Conservation (phyloP, 2,888 invertebrate genomes). For the Meganola albula region DNA sequence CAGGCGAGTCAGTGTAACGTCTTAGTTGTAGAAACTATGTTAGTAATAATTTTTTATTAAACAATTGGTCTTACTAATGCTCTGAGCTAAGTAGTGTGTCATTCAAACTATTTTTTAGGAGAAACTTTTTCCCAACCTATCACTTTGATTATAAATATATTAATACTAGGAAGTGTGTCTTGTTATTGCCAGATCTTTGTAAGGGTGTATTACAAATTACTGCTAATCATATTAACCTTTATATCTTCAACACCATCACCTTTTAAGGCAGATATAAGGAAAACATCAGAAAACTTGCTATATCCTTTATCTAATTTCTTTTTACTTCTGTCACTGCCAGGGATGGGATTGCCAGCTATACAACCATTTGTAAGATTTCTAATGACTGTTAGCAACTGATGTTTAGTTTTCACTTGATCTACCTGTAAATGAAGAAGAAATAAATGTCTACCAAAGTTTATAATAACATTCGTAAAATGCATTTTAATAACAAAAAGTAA, state of each 20-base stretch:
- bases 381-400: conserved; percentile 84
- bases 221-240: conserved; percentile 79
- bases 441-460: neutral
- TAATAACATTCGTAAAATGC: neutral
- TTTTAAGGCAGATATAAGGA: conserved; percentile 92
- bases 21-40: too few species aligned
- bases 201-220: too few species aligned
- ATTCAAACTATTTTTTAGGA: too few species aligned
- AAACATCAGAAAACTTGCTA: conserved; percentile 87
- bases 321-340: conserved; percentile 36
- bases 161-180: too few species aligned
- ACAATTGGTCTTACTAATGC: too few species aligned
- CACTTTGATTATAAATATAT: too few species aligned
- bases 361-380: conserved; percentile 81
- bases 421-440: conserved; percentile 66
- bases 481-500: too few species aligned
- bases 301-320: conserved; percentile 45
- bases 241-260: conserved; percentile 86
- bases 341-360: conserved; percentile 62
- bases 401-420: conserved; percentile 83
- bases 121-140: too few species aligned
- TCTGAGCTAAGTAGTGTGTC: too few species aligned
- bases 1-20: too few species aligned
- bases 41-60: too few species aligned
- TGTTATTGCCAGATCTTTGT: too few species aligned